Conservation (phyloP, 2,113 vertebrate species). For the Semnornis frantzii region DNA sequence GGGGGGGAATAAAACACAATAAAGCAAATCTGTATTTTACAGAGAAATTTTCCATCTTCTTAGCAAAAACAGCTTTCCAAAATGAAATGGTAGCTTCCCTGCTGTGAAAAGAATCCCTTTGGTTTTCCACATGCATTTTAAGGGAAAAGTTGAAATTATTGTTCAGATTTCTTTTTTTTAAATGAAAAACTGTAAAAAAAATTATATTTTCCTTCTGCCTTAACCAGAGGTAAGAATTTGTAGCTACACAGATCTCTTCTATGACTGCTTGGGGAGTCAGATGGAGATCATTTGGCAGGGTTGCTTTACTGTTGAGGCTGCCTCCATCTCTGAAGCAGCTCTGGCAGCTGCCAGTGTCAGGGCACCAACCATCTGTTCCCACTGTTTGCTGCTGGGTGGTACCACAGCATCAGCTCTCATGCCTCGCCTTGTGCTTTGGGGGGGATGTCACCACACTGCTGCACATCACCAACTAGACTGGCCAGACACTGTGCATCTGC, state of each 20-base stretch:
- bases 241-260: neutral
- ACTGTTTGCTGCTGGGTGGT: neutral
- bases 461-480: neutral
- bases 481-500: fast-evolving
- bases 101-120: neutral
- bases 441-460: neutral
- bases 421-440: neutral
- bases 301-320: neutral
- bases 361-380: neutral
- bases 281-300: neutral
- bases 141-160: neutral
- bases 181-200: neutral
- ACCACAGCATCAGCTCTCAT: neutral
- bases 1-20: neutral
- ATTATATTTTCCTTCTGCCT: neutral
- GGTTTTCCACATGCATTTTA: neutral
- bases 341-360: neutral
- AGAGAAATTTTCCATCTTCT: neutral
- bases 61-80: neutral
- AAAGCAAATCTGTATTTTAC: neutral
- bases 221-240: neutral
- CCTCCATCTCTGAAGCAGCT: neutral
- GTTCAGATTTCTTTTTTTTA: neutral
- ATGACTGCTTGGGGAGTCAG: neutral
- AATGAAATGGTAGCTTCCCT: neutral